phyloP scores from a whole-genome alignment of 2,888 invertebrate species.

The Diplazon laetatorius region DNA sequence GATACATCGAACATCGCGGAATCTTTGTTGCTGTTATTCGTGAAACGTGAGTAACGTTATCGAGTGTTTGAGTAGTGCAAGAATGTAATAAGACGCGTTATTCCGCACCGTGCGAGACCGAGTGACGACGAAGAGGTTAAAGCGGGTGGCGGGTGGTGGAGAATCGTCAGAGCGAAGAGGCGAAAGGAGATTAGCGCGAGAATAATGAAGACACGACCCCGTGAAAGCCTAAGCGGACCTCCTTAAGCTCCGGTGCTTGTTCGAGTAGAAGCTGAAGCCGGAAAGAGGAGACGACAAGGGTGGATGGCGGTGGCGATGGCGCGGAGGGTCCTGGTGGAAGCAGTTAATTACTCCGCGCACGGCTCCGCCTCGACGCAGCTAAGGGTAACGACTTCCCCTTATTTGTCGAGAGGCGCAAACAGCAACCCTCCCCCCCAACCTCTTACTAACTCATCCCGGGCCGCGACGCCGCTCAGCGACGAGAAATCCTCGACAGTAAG shows the following conservation, averaged over 20 bases:
- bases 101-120: constrained; percentile 13
- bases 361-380: constrained; percentile 55
- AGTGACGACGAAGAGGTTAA: constrained; percentile 10
- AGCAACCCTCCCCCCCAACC: constrained; percentile 76
- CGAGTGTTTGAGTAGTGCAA: constrained; percentile 6
- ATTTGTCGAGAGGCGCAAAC: constrained; percentile 81
- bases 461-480: constrained; percentile 21
- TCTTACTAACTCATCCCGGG: constrained; percentile 14
- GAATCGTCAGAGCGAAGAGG: constrained; percentile 63
- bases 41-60: not conserved
- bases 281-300: constrained; percentile 68
- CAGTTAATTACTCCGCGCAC: constrained; percentile 66
- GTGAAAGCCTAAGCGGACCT: constrained; percentile 78
- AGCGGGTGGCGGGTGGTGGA: too few relatives aligned
- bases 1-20: too few relatives aligned
- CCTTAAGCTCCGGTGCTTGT: constrained; percentile 75
- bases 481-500: constrained; percentile 48
- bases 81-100: constrained; percentile 26
- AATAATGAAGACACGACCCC: constrained; percentile 81
- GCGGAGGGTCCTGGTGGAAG: constrained; percentile 55
- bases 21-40: not conserved
- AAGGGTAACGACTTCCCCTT: constrained; percentile 81
- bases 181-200: constrained; percentile 79
- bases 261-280: constrained; percentile 77
- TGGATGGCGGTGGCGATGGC: constrained; percentile 10